A percentile compares a stretch with the other conserved stretches of the same genome.
Evolutionary conservation across 2,888 invertebrate species (phyloP).

Genomic region (Hybos culiciformis): DNA sequence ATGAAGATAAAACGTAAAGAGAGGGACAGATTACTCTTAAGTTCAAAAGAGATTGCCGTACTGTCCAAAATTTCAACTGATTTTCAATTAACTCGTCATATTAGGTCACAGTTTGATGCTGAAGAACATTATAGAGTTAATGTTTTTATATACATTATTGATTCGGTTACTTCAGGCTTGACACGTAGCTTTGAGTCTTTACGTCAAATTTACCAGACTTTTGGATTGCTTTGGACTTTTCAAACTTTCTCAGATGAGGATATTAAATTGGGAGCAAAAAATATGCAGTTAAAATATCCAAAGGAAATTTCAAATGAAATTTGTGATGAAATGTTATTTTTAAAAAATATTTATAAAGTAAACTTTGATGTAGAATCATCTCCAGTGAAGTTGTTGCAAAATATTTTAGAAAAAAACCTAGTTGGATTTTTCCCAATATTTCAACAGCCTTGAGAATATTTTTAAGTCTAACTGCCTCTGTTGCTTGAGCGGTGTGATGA

Average conservation of each 20-base stretch:
- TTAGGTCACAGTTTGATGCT: not conserved
- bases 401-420: constrained; percentile 1
- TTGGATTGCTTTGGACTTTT: not conserved
- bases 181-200: not conserved
- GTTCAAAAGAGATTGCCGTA: not conserved
- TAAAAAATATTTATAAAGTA: not conserved
- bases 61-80: not conserved
- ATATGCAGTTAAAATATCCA: not conserved
- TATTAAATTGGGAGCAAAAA: not conserved
- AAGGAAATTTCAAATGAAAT: not conserved
- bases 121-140: not conserved
- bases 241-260: not conserved
- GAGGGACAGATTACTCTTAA: not conserved
- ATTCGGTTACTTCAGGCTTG: not conserved
- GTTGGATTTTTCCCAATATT: not conserved
- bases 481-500: not conserved
- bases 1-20: not conserved
- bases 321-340: not conserved
- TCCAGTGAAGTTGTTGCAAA: not conserved
- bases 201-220: not conserved
- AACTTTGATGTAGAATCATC: constrained; percentile 1
- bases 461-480: not conserved
- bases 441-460: not conserved
- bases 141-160: not conserved
- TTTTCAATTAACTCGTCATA: not conserved